phyloP scores from a whole-genome alignment of 2,797 vertebrate genomes.

The Nyctalus aviator region DNA sequence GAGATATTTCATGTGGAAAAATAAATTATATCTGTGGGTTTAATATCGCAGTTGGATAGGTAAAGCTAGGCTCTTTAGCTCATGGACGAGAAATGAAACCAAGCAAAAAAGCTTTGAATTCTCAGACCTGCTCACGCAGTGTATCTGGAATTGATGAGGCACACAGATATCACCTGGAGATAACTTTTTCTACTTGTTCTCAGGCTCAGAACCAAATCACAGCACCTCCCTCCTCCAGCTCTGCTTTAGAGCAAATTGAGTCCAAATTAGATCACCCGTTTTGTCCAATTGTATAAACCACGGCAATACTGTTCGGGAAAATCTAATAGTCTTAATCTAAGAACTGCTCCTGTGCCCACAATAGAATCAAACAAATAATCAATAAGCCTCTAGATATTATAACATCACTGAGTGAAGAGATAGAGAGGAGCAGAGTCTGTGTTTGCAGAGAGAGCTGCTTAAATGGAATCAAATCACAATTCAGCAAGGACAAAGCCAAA shows the following conservation, averaged over 20 bases:
- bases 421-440: background rate
- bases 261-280: conserved; percentile 80
- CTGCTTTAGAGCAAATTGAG: conserved; percentile 74
- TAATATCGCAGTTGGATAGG: conserved; percentile 75
- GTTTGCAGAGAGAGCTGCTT: conserved; percentile 1
- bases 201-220: conserved; percentile 70
- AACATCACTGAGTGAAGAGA: conserved; percentile 58
- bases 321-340: conserved; percentile 80
- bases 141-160: conserved; percentile 78
- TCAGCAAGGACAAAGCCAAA: conserved; percentile 13
- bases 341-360: conserved; percentile 70
- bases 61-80: conserved; percentile 65
- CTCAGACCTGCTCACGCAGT: conserved; percentile 71
- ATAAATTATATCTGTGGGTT: conserved; percentile 63
- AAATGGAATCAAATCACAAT: background rate
- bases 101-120: conserved; percentile 64
- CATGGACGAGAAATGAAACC: conserved; percentile 59
- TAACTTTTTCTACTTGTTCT: conserved; percentile 54
- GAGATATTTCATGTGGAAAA: conserved; percentile 66
- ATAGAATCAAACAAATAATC: conserved; percentile 82
- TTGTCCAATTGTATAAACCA: conserved; percentile 77
- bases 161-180: conserved; percentile 69
- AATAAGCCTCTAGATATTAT: conserved; percentile 76
- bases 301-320: conserved; percentile 69
- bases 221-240: conserved; percentile 53